Evolutionary conservation across 1,140 invertebrate genomes (phyloP), one percentile per base, ranked within the genome.

Genomic region (Cataglyphis hispanica): DNA sequence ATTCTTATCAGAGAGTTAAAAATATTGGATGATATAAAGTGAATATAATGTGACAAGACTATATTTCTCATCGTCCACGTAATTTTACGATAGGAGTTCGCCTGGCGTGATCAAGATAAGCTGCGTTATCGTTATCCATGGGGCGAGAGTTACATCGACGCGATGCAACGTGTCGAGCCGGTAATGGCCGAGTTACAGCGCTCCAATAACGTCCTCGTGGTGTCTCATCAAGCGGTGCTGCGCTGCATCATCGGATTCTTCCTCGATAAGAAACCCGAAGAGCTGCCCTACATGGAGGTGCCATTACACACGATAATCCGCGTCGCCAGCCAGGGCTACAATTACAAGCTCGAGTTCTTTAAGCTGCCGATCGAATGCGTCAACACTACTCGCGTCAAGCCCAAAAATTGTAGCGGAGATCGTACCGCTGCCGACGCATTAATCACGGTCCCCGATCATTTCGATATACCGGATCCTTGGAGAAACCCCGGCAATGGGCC

Each of bases 231-330:
- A 93, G 98, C 98, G 0, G 97, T 99, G 1, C 95, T 98, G 16
- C 96, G 98, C n/a, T 99, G 98, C 95, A 96, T 99, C 74, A 96
- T 99, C 60, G 98, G 98, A 2, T 99, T 98, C 93, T 99, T 99
- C 94, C 95, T 98, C 81, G 98, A 98, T 91, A 98, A 98, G 91
- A 96, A 96, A 84, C 96, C 97, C 88, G 97, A 98, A 76, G 98
- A 99, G 92, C 94, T 99, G 25, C 98, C 98, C 0, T 99, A 99
- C 94, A 96, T 99, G 94, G 97, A 98, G 91, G 98, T 99, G 0
- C 98, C 98, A 2, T 95, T 99, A 3, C 98, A 99, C 93, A 98
- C 98, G 1, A 97, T 99, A 40, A 98, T 99, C 74, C 98, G 98
- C 90, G 94, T 98, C 43, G 97, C 97, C 4, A 97, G 97, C 27